These are phyloP conservation scores for Pholis gunnellus DNA, from an alignment of 2,113 vertebrate species.

Conservation along the genomic window DNA sequence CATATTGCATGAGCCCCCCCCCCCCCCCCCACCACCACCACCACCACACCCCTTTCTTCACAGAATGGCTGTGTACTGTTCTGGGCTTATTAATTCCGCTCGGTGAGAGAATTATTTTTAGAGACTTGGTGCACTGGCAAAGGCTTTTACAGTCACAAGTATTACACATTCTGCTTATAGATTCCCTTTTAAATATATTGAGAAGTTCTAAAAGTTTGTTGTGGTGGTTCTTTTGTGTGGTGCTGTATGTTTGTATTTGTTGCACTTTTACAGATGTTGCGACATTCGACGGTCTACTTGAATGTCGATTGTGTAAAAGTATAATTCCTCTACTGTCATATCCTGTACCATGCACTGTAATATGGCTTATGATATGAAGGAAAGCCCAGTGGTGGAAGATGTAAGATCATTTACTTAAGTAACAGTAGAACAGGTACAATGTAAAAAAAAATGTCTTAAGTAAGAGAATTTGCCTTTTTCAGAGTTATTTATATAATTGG, in stretches of 20 bases:
- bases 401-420: neutral
- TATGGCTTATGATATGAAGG: neutral
- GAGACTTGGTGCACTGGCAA: constrained; percentile 78
- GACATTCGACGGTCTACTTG: constrained; percentile 1
- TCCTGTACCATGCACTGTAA: neutral
- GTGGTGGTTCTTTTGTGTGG: constrained; percentile 29
- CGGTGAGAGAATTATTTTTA: constrained; percentile 85
- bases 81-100: constrained; percentile 85
- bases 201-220: constrained; percentile 72
- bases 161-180: constrained; percentile 77
- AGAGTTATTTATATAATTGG: neutral
- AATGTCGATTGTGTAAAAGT: constrained; percentile 5
- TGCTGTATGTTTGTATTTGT: neutral
- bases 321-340: neutral
- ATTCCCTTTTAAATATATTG: constrained; percentile 74
- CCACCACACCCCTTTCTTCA: constrained; percentile 81
- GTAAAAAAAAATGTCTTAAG: neutral
- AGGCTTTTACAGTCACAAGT: constrained; percentile 84
- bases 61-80: constrained; percentile 83
- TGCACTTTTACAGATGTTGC: constrained; percentile 4
- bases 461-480: neutral
- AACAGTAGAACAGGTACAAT: neutral
- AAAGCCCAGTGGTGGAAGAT: neutral
- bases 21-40: constrained; percentile 46
- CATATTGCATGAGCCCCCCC: constrained; percentile 82